Conservation (phyloP, 2,888 invertebrate genomes). For the Dexiosoma caninum region DNA sequence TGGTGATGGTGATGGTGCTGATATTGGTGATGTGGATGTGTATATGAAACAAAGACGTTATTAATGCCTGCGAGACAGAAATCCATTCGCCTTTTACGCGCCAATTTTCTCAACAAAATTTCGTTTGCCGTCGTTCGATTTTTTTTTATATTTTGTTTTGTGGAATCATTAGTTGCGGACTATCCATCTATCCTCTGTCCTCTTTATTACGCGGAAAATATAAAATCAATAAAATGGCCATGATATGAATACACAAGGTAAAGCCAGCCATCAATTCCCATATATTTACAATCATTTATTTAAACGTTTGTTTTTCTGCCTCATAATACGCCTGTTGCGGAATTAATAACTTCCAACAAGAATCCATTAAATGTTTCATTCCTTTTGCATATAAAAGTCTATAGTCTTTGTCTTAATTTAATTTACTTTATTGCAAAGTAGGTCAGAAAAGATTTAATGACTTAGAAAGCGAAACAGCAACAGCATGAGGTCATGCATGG, state of each 20-base stretch:
- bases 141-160: not conserved
- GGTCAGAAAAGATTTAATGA: not conserved
- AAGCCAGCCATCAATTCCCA: not conserved
- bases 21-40: too few relatives aligned
- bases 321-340: not conserved
- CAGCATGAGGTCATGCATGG: not conserved
- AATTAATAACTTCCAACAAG: not conserved
- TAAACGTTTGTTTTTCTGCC: not conserved
- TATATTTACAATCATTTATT: not conserved
- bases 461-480: too few relatives aligned
- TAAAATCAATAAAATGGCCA: conserved; percentile 7
- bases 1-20: too few relatives aligned
- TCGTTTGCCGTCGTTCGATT: not conserved
- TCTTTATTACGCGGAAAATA: conserved; percentile 7
- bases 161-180: not conserved
- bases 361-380: not conserved
- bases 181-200: too few relatives aligned
- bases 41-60: not conserved
- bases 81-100: not conserved
- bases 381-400: not conserved
- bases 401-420: not conserved
- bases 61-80: not conserved
- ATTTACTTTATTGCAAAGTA: not conserved
- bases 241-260: conserved; percentile 2
- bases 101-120: not conserved